Evolutionary conservation across 2,797 vertebrate species (phyloP).

Genomic region (Esox masquinongy): DNA sequence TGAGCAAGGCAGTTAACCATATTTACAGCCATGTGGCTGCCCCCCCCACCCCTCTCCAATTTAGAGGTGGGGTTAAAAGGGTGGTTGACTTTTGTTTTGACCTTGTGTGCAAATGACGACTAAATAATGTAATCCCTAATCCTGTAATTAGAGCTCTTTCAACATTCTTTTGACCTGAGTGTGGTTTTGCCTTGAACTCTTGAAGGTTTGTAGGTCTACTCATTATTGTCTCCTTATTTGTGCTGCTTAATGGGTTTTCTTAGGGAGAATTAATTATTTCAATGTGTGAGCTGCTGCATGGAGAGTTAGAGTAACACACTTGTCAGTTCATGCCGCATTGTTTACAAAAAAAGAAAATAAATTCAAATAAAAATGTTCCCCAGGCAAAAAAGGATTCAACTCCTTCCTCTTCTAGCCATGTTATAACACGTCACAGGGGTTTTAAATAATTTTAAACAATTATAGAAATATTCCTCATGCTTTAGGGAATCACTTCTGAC

Average conservation of each 20-base stretch:
- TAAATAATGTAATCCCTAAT: too few relatives aligned
- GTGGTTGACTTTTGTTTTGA: too few relatives aligned
- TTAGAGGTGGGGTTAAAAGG: too few relatives aligned
- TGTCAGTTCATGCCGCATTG: slow-evolving; percentile 60
- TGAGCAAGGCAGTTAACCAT: too few relatives aligned
- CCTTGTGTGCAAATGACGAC: too few relatives aligned
- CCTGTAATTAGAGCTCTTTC: slow-evolving; percentile 23
- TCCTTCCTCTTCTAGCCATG: slow-evolving; percentile 51
- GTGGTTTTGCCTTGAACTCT: slow-evolving; percentile 2
- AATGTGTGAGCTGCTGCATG: not conserved
- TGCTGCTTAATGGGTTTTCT: not conserved
- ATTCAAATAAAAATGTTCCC: slow-evolving; percentile 53
- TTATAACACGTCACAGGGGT: slow-evolving; percentile 59
- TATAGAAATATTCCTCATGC: slow-evolving; percentile 43
- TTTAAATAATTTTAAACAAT: slow-evolving; percentile 57
- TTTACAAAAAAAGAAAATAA: slow-evolving; percentile 41
- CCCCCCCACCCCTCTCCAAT: too few relatives aligned
- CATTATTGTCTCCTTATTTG: not conserved
- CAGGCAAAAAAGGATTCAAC: slow-evolving; percentile 47
- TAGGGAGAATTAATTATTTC: not conserved
- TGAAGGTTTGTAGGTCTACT: not conserved
- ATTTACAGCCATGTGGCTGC: too few relatives aligned
- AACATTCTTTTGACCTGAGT: slow-evolving; percentile 28
- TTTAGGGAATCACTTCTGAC: not conserved
- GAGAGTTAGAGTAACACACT: slow-evolving; percentile 28